These are phyloP conservation scores for Dallia pectoralis DNA, from an alignment of 2,797 vertebrate species.

Conservation along the genomic window DNA sequence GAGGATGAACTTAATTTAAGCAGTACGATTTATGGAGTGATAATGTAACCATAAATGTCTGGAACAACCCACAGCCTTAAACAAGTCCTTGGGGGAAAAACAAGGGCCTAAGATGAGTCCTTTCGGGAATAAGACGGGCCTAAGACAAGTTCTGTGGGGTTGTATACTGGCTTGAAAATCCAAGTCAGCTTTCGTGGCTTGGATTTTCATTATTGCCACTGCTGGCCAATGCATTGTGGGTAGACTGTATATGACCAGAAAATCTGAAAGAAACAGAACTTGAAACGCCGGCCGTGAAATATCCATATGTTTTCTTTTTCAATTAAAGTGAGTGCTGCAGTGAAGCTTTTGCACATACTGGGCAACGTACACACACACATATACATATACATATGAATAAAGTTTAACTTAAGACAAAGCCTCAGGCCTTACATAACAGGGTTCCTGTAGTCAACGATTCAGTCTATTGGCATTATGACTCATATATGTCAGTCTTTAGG, in stretches of 20 bases:
- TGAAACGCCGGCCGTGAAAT: not conserved
- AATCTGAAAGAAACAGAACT: slow-evolving; percentile 7
- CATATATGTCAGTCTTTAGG: too few relatives aligned
- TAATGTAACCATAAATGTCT: not conserved
- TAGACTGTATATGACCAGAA: not conserved
- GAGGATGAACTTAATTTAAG: not conserved
- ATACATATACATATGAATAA: too few relatives aligned
- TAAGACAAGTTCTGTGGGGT: too few relatives aligned
- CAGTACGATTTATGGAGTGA: not conserved
- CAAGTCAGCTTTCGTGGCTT: slow-evolving; percentile 24
- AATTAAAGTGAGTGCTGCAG: not conserved
- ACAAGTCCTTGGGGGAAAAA: not conserved
- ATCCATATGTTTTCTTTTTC: not conserved
- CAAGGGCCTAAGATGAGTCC: not conserved
- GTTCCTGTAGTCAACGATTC: too few relatives aligned
- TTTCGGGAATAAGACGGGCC: too few relatives aligned
- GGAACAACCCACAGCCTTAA: not conserved
- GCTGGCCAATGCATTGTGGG: slow-evolving; percentile 18
- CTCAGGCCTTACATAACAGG: not conserved
- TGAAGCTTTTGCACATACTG: not conserved
- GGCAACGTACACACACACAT: slow-evolving; percentile 1
- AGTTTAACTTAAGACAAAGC: not conserved
- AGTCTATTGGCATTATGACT: too few relatives aligned
- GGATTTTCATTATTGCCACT: slow-evolving; percentile 16
- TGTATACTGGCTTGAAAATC: too few relatives aligned